Evolutionary conservation across 2,888 invertebrate genomes (phyloP), one percentile per base, ranked within the genome.

Genomic region (Leuctra nigra): DNA sequence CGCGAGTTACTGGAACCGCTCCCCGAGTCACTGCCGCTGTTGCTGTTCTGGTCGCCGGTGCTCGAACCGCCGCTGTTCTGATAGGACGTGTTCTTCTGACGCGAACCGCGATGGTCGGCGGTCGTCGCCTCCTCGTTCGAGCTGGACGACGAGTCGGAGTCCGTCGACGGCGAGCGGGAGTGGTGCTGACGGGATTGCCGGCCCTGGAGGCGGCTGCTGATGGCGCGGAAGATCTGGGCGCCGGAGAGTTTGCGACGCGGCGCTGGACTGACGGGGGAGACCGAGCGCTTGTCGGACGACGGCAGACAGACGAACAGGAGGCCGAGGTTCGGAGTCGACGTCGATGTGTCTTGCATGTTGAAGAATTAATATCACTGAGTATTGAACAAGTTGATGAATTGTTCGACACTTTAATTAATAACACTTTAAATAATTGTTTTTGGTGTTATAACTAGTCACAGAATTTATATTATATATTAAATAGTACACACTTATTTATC

Each of bases 211-310:
- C 81, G 79, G 57, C 79, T 75, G 68, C 81, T 81, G 61, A 86
- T 77, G 24, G 82, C 82, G 61, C 83, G 79, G 66, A 86, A 79
- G 64, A 86, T 75, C 48, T 83, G 75, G 59, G 82, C 74, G 53
- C 84, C 84, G 9, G 81, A 9, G 23, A 56, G 18, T 1, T 56
- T 50, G 2, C 25, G 36, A 4, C 16, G 9, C 4, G 18, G 41
- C 4, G 41, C 11, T 20, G 41, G 41, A 2, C 18, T 33, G 13
- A 50, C n/a, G 1, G 50, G 50, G 1, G 50, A 50, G 14, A 50
- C 18, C 1, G 35, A 50, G 2, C 33, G 50, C 22, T 50, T 50
- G 4, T 22, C 23, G 4, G 23, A 23, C 25, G 22, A 7, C 25
- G 47, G 48, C 2, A 14, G 29, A 9, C 9, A 16, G 33, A 35